phyloP scores from a whole-genome alignment of 2,797 vertebrate genomes.

The Sebastes oblongus region DNA sequence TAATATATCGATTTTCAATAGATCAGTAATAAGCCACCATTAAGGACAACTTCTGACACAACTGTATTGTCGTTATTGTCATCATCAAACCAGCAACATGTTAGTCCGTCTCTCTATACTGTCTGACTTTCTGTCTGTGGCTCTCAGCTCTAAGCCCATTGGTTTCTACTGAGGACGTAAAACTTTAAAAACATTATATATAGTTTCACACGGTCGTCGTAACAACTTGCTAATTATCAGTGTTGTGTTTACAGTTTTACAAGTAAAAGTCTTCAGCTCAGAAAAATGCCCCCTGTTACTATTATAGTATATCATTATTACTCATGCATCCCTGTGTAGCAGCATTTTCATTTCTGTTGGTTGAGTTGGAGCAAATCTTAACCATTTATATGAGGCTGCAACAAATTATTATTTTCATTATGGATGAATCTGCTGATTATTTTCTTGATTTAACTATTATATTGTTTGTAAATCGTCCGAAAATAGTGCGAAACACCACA shows the following conservation, averaged over 20 bases:
- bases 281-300: neutral
- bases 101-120: too few species aligned
- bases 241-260: too few species aligned
- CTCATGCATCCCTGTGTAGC: neutral
- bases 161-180: too few species aligned
- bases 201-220: neutral
- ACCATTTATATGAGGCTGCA: neutral
- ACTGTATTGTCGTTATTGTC: too few species aligned
- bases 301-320: neutral
- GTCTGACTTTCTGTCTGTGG: too few species aligned
- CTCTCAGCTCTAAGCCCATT: too few species aligned
- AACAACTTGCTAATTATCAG: too few species aligned
- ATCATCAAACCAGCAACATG: too few species aligned
- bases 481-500: too few species aligned
- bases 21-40: neutral
- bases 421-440: neutral
- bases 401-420: neutral
- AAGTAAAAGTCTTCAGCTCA: neutral
- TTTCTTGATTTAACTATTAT: neutral
- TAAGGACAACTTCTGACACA: neutral
- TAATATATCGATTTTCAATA: fast-evolving
- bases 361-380: neutral
- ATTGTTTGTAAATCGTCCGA: neutral
- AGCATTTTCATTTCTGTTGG: neutral
- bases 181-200: too few species aligned